Base-by-base conservation (phyloP, 2,113 vertebrate genomes). In the Lepus europaeus region DNA sequence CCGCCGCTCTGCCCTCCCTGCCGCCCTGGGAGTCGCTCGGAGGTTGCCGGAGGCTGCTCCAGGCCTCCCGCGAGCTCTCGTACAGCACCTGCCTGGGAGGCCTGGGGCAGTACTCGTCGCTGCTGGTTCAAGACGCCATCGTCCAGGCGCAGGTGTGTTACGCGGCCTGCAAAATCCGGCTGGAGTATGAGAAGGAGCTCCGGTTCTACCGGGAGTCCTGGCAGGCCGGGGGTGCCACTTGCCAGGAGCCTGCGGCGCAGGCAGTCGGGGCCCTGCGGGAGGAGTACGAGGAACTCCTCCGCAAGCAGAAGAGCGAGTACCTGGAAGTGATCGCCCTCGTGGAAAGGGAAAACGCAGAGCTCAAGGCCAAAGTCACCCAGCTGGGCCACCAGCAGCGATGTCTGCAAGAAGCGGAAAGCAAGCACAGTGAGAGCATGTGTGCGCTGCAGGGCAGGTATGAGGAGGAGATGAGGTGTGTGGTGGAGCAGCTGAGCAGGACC, bases 101-200 rank as follows among this genome's bases (percentile, higher is more conserved):
- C 80, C 97, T 99, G 4, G 97, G 98, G 22, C 98, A 97, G 23
- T 98, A 98, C 49, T 98, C 98, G 29, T 99, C 99, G 3, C 84
- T 99, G 73, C 98, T 99, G 69, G 99, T 99, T 96, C 99, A 99
- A 1, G 99, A 99, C 56, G 99, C 99, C 2, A 98, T 99, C 2
- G 98, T 99, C 84, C 99, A 99, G 97, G 99, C 99, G 82, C 99
- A 99, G 93, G 98, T 99, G 68, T 99, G 99, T 19, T 99, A 99
- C 0, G 98, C 99, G 0, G 98, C 99, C 12, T 99, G 99, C 97
- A 99, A 98, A 96, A 98, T 99, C 70, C 98, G 98, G 9, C 98
- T 98, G 45, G 98, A 98, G 88, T 99, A 99, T 1, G 98, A 99
- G 33, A 99, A 98, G 82, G 99, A 99, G 93, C 85, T 99, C 81